Evolutionary conservation across 1,140 invertebrate genomes (phyloP).

Genomic region (Formica exsecta): DNA sequence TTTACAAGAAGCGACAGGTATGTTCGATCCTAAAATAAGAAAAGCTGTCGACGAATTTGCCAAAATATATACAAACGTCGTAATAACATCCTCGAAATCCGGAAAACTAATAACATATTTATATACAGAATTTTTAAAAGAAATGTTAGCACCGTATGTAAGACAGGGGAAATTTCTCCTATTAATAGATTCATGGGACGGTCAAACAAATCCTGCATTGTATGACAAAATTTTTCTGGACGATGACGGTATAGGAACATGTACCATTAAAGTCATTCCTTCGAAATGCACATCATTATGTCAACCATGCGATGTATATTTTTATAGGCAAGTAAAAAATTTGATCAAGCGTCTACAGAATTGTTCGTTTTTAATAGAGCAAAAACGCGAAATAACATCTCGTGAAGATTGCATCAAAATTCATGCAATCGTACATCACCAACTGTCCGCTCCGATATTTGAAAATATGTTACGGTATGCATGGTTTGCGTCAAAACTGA

Average conservation of each 20-base stretch:
- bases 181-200: slow-evolving; percentile 60
- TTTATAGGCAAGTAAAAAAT: slow-evolving; percentile 74
- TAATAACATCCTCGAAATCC: slow-evolving; percentile 50
- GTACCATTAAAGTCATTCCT: slow-evolving; percentile 67
- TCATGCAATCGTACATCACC: slow-evolving; percentile 60
- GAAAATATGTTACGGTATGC: slow-evolving; percentile 17
- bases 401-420: slow-evolving; percentile 62
- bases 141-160: slow-evolving; percentile 58
- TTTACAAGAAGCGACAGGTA: slow-evolving; percentile 55
- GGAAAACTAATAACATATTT: slow-evolving; percentile 23
- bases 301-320: slow-evolving; percentile 73
- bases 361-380: slow-evolving; percentile 35
- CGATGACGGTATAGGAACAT: slow-evolving; percentile 14
- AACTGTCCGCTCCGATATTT: slow-evolving; percentile 44
- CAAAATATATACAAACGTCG: slow-evolving; percentile 36
- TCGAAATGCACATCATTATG: slow-evolving; percentile 65
- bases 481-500: neutral
- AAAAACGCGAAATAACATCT: slow-evolving; percentile 36
- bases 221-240: slow-evolving; percentile 59
- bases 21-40: slow-evolving; percentile 59
- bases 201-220: slow-evolving; percentile 10
- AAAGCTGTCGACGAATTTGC: slow-evolving; percentile 40
- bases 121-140: slow-evolving; percentile 57
- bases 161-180: slow-evolving; percentile 55
- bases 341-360: slow-evolving; percentile 66